A percentile compares a stretch with the other conserved stretches of the same genome.
These are phyloP conservation scores for Dichetophora obliterata DNA, from an alignment of 2,888 invertebrate species.

Conservation along the genomic window DNA sequence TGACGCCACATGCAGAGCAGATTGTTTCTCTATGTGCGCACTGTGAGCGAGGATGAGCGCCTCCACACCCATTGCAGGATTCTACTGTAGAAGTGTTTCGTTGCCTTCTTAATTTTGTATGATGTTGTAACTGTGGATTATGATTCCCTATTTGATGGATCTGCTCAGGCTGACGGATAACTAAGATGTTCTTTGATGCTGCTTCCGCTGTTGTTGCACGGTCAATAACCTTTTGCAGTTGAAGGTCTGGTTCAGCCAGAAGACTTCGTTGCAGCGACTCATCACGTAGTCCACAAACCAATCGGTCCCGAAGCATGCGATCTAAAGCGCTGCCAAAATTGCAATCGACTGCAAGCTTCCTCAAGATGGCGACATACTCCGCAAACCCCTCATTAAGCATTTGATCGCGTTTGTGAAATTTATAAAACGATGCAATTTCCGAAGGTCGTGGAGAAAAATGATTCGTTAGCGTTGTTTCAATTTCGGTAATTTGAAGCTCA, in stretches of 20 bases:
- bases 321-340: too few species aligned
- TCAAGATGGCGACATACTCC: too few species aligned
- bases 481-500: constrained; percentile 38
- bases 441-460: constrained; percentile 43
- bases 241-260: too few species aligned
- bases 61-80: constrained; percentile 39
- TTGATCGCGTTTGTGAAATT: too few species aligned
- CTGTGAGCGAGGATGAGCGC: constrained; percentile 24
- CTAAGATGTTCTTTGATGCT: constrained; percentile 28
- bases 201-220: constrained; percentile 38
- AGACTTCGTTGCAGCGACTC: too few species aligned
- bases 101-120: not conserved
- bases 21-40: constrained; percentile 34
- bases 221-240: too few species aligned
- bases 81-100: not conserved
- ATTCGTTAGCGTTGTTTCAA: constrained; percentile 36
- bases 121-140: constrained; percentile 16
- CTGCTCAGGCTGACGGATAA: constrained; percentile 31
- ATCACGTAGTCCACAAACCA: too few species aligned
- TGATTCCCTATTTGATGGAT: constrained; percentile 3
- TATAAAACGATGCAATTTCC: too few species aligned
- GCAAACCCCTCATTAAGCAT: too few species aligned
- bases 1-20: constrained; percentile 37
- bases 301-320: too few species aligned
- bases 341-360: too few species aligned